phyloP scores from a whole-genome alignment of 2,113 vertebrate species.

The Nothobranchius furzeri region DNA sequence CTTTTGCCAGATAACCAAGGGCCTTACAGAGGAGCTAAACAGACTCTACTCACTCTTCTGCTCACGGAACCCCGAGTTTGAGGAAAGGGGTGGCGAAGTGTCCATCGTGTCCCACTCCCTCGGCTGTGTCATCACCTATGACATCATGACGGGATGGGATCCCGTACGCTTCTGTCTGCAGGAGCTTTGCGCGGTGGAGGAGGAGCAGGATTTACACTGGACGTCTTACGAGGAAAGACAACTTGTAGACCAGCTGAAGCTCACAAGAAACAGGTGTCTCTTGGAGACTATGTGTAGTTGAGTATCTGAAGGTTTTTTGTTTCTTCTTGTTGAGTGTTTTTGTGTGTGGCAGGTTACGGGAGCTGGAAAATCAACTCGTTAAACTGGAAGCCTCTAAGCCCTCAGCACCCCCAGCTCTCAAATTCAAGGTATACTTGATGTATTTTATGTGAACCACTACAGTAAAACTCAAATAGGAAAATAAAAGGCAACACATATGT shows the following conservation, averaged over 20 bases:
- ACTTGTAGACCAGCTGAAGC: slow-evolving; percentile 87
- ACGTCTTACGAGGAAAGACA: slow-evolving; percentile 87
- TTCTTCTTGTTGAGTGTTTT: neutral
- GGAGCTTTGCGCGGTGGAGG: slow-evolving; percentile 86
- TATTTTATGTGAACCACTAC: neutral
- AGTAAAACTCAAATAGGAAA: neutral
- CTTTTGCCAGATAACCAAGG: slow-evolving; percentile 89
- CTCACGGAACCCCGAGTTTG: slow-evolving; percentile 94
- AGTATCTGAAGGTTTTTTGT: neutral
- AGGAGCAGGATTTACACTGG: slow-evolving; percentile 83
- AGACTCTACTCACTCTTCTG: slow-evolving; percentile 94
- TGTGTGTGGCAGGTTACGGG: slow-evolving; percentile 80
- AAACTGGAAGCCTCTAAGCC: slow-evolving; percentile 84
- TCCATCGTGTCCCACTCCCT: slow-evolving; percentile 97
- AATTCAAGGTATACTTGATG: slow-evolving; percentile 88
- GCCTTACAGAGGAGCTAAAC: slow-evolving; percentile 94
- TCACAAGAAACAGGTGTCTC: slow-evolving; percentile 86
- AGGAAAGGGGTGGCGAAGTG: slow-evolving; percentile 92
- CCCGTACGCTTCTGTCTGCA: slow-evolving; percentile 91
- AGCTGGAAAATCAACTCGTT: slow-evolving; percentile 89
- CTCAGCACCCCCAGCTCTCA: slow-evolving; percentile 87
- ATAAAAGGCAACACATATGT: neutral
- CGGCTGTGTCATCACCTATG: slow-evolving; percentile 96
- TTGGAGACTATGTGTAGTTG: neutral
- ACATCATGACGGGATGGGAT: slow-evolving; percentile 99